A percentile compares a stretch with the other conserved stretches of the same genome.
Conservation (phyloP, 2,797 vertebrate genomes). For the Oryzias dopingdopingensis region DNA sequence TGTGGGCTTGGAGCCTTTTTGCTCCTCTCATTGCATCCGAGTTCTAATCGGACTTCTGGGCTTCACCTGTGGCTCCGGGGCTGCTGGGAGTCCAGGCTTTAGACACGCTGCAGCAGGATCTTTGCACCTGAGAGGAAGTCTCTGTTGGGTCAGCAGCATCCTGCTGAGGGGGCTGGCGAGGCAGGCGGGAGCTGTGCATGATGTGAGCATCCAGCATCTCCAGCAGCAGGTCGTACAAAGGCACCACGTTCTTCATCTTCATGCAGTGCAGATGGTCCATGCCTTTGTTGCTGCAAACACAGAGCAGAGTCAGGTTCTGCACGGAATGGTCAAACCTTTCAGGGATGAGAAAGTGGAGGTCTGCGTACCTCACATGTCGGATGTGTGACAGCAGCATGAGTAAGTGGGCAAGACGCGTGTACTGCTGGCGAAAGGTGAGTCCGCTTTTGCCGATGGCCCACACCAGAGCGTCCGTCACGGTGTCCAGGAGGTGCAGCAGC, state of each 20-base stretch:
- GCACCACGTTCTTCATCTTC: slow-evolving; percentile 97
- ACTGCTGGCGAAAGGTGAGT: slow-evolving; percentile 87
- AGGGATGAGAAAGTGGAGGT: no score
- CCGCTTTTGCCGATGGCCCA: slow-evolving; percentile 92
- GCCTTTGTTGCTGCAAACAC: slow-evolving; percentile 89
- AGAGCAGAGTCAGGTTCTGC: not conserved
- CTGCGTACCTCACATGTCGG: slow-evolving; percentile 82
- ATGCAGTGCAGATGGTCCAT: slow-evolving; percentile 98
- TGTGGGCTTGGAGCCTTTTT: not conserved
- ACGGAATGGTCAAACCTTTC: no score
- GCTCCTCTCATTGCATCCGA: slow-evolving; percentile 3
- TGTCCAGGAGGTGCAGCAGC: slow-evolving; percentile 85
- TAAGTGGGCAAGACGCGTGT: slow-evolving; percentile 89
- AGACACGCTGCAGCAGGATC: slow-evolving; percentile 24
- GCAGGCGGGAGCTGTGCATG: slow-evolving; percentile 82
- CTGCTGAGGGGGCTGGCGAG: slow-evolving; percentile 43
- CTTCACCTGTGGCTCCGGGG: slow-evolving; percentile 18
- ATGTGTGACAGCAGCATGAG: slow-evolving; percentile 96
- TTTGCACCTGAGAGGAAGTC: not conserved
- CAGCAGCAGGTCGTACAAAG: slow-evolving; percentile 92
- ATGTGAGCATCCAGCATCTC: slow-evolving; percentile 97
- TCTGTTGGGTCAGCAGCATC: slow-evolving; percentile 25
- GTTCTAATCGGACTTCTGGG: slow-evolving; percentile 17
- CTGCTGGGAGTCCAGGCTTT: slow-evolving; percentile 47
- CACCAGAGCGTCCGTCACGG: slow-evolving; percentile 90